Percentiles rank a stretch among this genome's conserved stretches.
Evolutionary conservation across 1,140 invertebrate genomes (phyloP).

Genomic region (Coelopa frigida): DNA sequence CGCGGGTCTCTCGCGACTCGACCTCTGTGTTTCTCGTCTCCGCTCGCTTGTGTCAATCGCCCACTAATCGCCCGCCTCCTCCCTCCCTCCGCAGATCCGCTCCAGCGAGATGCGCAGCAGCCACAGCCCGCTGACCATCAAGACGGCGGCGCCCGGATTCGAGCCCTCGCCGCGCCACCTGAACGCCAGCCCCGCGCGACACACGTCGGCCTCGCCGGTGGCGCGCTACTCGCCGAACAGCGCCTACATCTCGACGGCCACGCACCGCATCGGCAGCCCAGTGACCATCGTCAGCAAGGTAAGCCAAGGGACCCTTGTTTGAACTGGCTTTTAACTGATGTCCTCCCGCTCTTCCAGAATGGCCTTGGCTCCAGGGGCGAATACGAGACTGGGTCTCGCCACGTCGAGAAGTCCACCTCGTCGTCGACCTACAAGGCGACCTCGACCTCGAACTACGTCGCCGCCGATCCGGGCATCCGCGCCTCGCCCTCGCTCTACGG

Average conservation of each 20-base stretch:
- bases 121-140: conserved; percentile 42
- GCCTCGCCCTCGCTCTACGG: conserved; percentile 36
- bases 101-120: conserved; percentile 35
- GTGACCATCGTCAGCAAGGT: conserved; percentile 35
- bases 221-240: conserved; percentile 38
- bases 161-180: conserved; percentile 33
- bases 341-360: conserved; percentile 17
- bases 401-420: conserved; percentile 39
- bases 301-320: background rate
- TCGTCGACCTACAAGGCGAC: conserved; percentile 40
- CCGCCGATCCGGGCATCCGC: conserved; percentile 31
- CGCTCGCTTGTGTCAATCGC: conserved; percentile 1
- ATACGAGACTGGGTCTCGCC: conserved; percentile 33
- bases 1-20: no score
- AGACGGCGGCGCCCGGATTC: conserved; percentile 35
- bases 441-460: conserved; percentile 38
- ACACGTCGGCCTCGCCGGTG: conserved; percentile 37
- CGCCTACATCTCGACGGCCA: conserved; percentile 37
- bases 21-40: conserved; percentile 1
- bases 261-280: conserved; percentile 40
- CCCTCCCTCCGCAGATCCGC: conserved; percentile 26
- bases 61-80: no score
- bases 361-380: conserved; percentile 15
- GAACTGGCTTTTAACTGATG: background rate
- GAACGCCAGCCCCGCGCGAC: conserved; percentile 32